phyloP scores from a whole-genome alignment of 2,113 vertebrate species.

The Chrysemys picta region DNA sequence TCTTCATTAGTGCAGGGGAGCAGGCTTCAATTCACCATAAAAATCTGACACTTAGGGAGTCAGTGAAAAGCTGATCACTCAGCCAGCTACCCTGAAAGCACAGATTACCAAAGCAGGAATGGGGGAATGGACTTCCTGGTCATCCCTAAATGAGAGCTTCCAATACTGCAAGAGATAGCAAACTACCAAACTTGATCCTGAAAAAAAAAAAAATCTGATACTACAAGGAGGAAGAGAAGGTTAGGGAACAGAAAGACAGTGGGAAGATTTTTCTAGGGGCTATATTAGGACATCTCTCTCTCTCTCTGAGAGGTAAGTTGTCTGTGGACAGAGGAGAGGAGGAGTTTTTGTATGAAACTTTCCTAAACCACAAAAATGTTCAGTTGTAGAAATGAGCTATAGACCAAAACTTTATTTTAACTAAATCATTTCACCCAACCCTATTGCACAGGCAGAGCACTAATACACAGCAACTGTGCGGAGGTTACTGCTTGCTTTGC shows the following conservation, averaged over 20 bases:
- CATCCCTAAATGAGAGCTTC: not conserved
- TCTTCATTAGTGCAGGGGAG: not conserved
- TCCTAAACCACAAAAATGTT: not conserved
- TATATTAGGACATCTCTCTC: not conserved
- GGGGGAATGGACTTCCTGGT: not conserved
- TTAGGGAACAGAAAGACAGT: not conserved
- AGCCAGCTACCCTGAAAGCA: not conserved
- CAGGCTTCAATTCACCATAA: not conserved
- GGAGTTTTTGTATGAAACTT: not conserved
- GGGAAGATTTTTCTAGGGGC: not conserved
- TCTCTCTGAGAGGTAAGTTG: not conserved
- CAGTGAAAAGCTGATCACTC: not conserved
- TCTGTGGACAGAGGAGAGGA: not conserved
- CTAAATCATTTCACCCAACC: not conserved
- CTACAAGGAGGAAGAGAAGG: not conserved
- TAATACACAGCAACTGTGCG: not conserved
- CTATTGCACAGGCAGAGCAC: not conserved
- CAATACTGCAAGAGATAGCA: not conserved
- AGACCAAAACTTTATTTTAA: not conserved
- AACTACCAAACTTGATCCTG: not conserved
- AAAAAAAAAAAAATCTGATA: not conserved
- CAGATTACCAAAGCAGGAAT: not conserved
- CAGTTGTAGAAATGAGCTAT: not conserved
- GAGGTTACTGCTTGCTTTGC: not conserved
- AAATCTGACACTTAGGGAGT: not conserved